Base-by-base conservation (phyloP, 2,888 invertebrate genomes). In the Stegana nigrithorax region DNA sequence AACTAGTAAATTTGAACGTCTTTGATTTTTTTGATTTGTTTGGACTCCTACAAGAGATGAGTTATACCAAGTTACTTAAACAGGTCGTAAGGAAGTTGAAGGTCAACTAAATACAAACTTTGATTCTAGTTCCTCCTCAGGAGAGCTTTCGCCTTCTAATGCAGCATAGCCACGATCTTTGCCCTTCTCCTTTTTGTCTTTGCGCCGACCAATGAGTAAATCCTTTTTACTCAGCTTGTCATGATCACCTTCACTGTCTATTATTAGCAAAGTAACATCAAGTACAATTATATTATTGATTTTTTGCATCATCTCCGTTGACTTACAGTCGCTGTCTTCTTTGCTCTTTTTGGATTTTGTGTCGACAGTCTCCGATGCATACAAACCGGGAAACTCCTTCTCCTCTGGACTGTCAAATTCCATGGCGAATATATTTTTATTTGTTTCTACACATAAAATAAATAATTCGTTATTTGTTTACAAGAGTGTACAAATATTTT, bases 121-220 rank as follows among this genome's bases (percentile, higher is more conserved):
- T 4, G 91, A 91, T 86, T 94, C 94, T 42, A 91, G 88, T 76
- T 93, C 94, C 77, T 95, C 95, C 82, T 96, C 96, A 4, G 93
- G 94, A 0, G 96, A 96, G 81, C 96, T 96, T 85, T 84, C 84
- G 44, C 96, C 96, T 85, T 94, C 96, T 73, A 97, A 88, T 23
- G 96, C 94, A 53, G 95, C 95, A 88, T 97, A 97, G 2, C 96
- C 96, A 73, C 93, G 89, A 79, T 95, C 95, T 84, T 93, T 93
- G 14, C 81, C 77, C 79, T 94, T 93, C 45, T 90, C 94, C 83
- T 94, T 95, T 74, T 93, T 93, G 62, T 95, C 95, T 81, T 94
- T 95, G 0, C 92, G 88, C 67, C 93, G 90, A 0, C 93, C 93
- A 72, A 90, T 90, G 26, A 94, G 86, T 51, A 92, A 87, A 78